Evolutionary conservation across 35 echinoderm and acorn worm genomes (phyloP), one percentile per base, ranked within the genome.

Genomic region (Ptychodera flava): DNA sequence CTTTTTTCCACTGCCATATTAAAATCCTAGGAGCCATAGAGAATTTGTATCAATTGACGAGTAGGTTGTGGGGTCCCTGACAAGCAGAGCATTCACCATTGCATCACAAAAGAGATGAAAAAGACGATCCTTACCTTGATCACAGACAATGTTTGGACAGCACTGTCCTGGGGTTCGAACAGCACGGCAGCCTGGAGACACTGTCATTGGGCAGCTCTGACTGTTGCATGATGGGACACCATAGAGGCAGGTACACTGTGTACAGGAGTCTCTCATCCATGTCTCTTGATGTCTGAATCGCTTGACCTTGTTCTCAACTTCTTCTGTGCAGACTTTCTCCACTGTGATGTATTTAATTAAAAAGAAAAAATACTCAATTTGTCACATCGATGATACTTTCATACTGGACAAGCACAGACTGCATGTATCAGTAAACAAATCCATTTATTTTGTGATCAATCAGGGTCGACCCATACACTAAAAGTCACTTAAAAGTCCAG

Each of bases 181-280:
- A n/a, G 82, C 37, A 37, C 82, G 82, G 35, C 82, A 83, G 1
- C 82, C 82, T 28, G 34, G 33, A 28, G 34, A 14, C 37, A 83
- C 82, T 27, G 34, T 36, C 28, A 36, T 83, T 83, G 82, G 82
- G 35, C 82, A 83, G 12, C 33, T 83, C 2, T 36, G 37, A 28
- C 35, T 35, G 29, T 83, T 83, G 82, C 82, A 83, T 28, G 12
- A 36, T 33, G 28, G 6, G 82, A 36, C 34, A 36, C 82, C 82
- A 83, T 36, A 35, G 37, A 29, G 32, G 29, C 82, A 83, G n/a
- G 34, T 34, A 28, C 82, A 83, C n/a, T 34, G 32, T 37, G 82
- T 83, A 31, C 82, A 83, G 15, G 32, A 34, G 29, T 83, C 82
- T 36, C 82, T 33, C 82, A 83, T 83, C 82, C 82, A 83, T 30